Evolutionary conservation across 2,888 invertebrate species (phyloP).

Genomic region (Seladonia tumulorum): DNA sequence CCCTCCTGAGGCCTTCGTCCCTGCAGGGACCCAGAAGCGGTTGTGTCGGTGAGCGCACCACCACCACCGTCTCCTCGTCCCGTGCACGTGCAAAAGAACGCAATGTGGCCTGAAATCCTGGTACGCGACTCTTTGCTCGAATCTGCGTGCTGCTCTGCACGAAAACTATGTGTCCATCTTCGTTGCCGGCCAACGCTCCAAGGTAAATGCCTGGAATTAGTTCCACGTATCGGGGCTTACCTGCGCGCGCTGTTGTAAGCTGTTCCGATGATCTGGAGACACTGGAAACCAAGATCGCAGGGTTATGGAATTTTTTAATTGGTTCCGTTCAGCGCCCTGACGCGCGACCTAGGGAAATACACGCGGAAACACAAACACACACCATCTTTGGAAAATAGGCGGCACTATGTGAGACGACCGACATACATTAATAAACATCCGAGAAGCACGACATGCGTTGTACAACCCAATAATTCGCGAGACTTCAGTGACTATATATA

Average conservation of each 20-base stretch:
- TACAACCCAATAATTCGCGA: no score
- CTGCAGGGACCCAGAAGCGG: conserved; percentile 34
- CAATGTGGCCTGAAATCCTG: conserved; percentile 72
- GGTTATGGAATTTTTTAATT: not conserved
- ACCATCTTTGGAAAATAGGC: no score
- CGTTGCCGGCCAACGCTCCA: conserved; percentile 59
- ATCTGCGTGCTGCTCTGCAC: conserved; percentile 57
- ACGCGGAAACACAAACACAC: no score
- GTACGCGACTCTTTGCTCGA: conserved; percentile 56
- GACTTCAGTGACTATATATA: no score
- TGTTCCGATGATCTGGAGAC: conserved; percentile 3
- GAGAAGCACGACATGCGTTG: no score
- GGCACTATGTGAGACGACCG: no score
- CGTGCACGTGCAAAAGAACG: conserved; percentile 65
- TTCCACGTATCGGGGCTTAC: conserved; percentile 63
- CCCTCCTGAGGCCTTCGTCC: conserved; percentile 59
- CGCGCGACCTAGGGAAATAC: no score
- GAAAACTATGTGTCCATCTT: conserved; percentile 62
- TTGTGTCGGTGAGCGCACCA: not conserved
- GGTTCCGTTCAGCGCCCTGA: not conserved
- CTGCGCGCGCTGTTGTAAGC: conserved; percentile 17
- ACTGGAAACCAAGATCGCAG: not conserved
- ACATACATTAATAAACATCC: no score
- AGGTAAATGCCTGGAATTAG: conserved; percentile 79
- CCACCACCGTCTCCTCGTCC: not conserved